Percentiles rank a stretch among this genome's conserved stretches.
Conservation (phyloP, 2,113 vertebrate genomes). For the Labrus mixtus region DNA sequence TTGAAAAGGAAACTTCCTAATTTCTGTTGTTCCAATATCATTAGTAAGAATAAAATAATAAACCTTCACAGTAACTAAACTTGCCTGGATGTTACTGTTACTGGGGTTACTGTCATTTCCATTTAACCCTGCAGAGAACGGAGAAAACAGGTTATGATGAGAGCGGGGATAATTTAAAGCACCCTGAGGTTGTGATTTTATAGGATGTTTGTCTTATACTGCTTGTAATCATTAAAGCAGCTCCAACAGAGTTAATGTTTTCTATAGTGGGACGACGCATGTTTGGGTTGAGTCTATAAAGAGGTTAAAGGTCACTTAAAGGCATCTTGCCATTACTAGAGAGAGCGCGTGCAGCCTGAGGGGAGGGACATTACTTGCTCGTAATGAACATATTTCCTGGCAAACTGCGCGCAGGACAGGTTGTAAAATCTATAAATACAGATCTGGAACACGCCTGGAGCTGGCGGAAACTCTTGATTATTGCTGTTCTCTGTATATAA, state of each 20-base stretch:
- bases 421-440: background rate
- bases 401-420: background rate
- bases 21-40: no score
- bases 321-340: conserved; percentile 33
- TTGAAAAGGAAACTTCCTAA: no score
- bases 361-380: conserved; percentile 16
- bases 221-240: background rate
- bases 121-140: background rate
- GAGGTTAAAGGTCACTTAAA: conserved; percentile 28
- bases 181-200: background rate
- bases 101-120: background rate
- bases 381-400: conserved; percentile 48
- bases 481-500: conserved; percentile 14
- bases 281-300: conserved; percentile 3
- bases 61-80: no score
- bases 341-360: conserved; percentile 12
- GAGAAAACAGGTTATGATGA: background rate
- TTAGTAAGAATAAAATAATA: no score
- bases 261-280: background rate
- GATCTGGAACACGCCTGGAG: conserved; percentile 25
- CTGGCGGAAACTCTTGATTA: background rate
- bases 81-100: no score
- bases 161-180: background rate
- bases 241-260: background rate
- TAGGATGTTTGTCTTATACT: background rate